Base-by-base conservation (phyloP, 1,140 invertebrate genomes). In the Radopholus similis region DNA sequence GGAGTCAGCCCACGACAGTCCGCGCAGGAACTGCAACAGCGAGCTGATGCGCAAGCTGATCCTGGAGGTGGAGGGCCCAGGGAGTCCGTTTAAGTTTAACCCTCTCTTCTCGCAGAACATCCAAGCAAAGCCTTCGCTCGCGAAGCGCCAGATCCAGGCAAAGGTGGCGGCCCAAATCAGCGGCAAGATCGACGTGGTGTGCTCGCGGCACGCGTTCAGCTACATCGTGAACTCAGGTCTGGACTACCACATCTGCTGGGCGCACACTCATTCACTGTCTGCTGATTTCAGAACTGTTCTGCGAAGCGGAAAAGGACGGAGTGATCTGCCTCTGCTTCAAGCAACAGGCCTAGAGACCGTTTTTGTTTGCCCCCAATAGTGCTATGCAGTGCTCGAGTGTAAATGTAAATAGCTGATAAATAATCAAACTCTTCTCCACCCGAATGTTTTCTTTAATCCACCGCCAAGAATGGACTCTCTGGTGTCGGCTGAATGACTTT, bases 71-170 rank as follows among this genome's bases (percentile, higher is more conserved):
- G 58, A 44, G 23, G 57, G 6, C 11, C n/a, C n/a, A n/a, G n/a
- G n/a, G n/a, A n/a, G 18, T 54, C 35, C 4, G 15, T 53, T 54
- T 54, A 54, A 23, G 1, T 42, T 59, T 59, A 21, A 15, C 23
- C 15, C 2, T n/a, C 18, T 28, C 57, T 13, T 4, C 44, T 69
- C 73, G 37, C 44, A 73, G 72, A 72, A 73, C 8, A 75, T 75
- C 8, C 38, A 63, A 21, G 51, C 70, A 44, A 77, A 75, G 34
- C 76, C 73, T 15, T 67, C 74, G 15, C 23, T 67, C 8, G 60
- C 73, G 15, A 75, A 75, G 35, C 73, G 73, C 21, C 70, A 71
- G 54, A 75, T 75, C 26, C 73, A 75, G 53, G 34, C 38, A n/a
- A 68, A 60, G 44, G 71, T 51, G 15, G 42, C 73, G 13, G 73